phyloP scores from a whole-genome alignment of 2,888 invertebrate genomes.

The Phyllotreta cruciferae region DNA sequence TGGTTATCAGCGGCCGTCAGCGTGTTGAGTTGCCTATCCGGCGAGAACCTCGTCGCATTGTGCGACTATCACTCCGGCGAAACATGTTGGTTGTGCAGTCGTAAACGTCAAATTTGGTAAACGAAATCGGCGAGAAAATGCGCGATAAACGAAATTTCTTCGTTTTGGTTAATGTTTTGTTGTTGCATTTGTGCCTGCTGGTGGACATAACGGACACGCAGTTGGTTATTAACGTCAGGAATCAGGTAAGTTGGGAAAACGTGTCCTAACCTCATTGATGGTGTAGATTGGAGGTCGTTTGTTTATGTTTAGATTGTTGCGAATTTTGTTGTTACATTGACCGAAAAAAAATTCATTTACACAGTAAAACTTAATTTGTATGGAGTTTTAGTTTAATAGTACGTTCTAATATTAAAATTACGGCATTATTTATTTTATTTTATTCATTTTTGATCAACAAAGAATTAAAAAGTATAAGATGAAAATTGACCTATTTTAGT shows the following conservation, averaged over 20 bases:
- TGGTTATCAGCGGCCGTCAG: conserved; percentile 30
- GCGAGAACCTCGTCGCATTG: conserved; percentile 42
- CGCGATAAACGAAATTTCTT: conserved; percentile 39
- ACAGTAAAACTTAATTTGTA: no score
- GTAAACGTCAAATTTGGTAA: conserved; percentile 40
- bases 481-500: no score
- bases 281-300: conserved; percentile 17
- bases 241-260: conserved; percentile 53
- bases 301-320: conserved; percentile 35
- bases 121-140: conserved; percentile 38
- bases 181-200: conserved; percentile 45
- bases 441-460: no score
- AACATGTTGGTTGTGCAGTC: conserved; percentile 41
- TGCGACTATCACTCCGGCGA: conserved; percentile 44
- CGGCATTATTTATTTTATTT: no score
- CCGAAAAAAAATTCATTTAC: no score
- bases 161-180: conserved; percentile 28
- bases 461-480: no score
- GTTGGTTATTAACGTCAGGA: conserved; percentile 57
- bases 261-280: conserved; percentile 45
- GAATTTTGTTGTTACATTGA: conserved; percentile 1
- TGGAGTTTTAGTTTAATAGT: no score
- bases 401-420: no score
- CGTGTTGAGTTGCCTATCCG: conserved; percentile 49
- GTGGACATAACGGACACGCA: conserved; percentile 49